Evolutionary conservation across 2,113 vertebrate genomes (phyloP).

Genomic region (Forbesichthys agassizii): DNA sequence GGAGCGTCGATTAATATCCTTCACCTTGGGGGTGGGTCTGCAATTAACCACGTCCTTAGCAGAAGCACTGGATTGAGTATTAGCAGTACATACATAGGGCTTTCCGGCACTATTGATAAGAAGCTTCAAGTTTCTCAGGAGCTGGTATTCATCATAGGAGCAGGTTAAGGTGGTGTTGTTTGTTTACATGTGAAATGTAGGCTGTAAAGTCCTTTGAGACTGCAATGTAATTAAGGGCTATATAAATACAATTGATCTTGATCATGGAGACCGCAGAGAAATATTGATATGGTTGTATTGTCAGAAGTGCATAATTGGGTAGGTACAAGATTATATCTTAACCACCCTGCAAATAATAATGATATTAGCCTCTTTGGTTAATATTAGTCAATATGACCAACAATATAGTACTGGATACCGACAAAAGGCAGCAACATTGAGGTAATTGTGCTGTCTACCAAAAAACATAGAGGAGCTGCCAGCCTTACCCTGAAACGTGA

Average conservation of each 20-base stretch:
- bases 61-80: conserved; percentile 8
- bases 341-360: not conserved
- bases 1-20: conserved; percentile 26
- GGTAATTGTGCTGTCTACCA: too few relatives aligned
- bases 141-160: not conserved
- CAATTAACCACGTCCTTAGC: conserved; percentile 22
- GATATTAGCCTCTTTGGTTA: conserved; percentile 3
- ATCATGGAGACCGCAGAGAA: not conserved
- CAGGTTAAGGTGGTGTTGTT: too few relatives aligned
- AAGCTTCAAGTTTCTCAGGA: not conserved
- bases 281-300: not conserved
- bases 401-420: not conserved
- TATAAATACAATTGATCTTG: not conserved
- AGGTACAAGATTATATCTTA: not conserved
- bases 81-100: conserved; percentile 13
- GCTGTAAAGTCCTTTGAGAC: too few relatives aligned
- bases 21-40: conserved; percentile 24
- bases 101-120: not conserved
- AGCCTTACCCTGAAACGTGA: too few relatives aligned
- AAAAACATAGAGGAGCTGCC: too few relatives aligned
- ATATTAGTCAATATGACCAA: conserved; percentile 1
- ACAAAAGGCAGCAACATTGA: too few relatives aligned
- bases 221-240: too few relatives aligned
- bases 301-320: too few relatives aligned
- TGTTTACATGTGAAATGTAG: too few relatives aligned